Percentiles rank a stretch among this genome's conserved stretches.
Evolutionary conservation across 2,797 vertebrate species (phyloP).

Genomic region (Poeciliopsis gracilis): DNA sequence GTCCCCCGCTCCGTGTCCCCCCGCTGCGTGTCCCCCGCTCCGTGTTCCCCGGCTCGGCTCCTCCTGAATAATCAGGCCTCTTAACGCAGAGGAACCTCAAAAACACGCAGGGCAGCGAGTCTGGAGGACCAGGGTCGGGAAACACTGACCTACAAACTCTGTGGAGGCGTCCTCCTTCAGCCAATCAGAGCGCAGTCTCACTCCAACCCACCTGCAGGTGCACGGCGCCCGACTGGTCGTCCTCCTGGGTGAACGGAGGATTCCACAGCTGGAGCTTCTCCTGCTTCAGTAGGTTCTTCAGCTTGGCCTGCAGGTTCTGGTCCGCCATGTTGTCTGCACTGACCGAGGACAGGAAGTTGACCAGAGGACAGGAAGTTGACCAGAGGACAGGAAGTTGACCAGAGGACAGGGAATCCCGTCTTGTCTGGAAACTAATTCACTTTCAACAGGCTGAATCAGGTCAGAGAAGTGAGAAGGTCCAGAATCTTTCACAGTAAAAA

Average conservation of each 20-base stretch:
- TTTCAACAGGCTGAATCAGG: neutral
- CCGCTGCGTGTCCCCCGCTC: too few relatives aligned
- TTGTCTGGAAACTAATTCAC: neutral
- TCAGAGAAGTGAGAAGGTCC: neutral
- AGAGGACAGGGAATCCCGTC: too few relatives aligned
- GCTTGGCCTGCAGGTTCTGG: constrained; percentile 87
- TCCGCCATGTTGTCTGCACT: constrained; percentile 81
- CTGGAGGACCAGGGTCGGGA: too few relatives aligned
- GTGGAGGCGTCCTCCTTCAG: neutral
- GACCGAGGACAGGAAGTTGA: neutral
- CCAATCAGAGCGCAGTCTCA: neutral
- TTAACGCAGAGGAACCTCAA: too few relatives aligned
- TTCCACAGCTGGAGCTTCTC: constrained; percentile 93
- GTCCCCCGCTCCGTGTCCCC: too few relatives aligned
- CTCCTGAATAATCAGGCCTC: too few relatives aligned
- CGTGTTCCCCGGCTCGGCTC: too few relatives aligned
- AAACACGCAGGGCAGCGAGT: too few relatives aligned
- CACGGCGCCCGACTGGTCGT: constrained; percentile 75
- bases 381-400: too few relatives aligned
- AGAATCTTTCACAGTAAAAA: neutral
- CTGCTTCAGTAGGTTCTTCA: constrained; percentile 87
- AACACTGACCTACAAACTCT: too few relatives aligned
- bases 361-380: too few relatives aligned
- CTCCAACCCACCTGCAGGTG: constrained; percentile 80
- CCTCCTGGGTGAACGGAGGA: constrained; percentile 85